Evolutionary conservation across 2,797 vertebrate genomes (phyloP).

Genomic region (Notolepis coatsorum): DNA sequence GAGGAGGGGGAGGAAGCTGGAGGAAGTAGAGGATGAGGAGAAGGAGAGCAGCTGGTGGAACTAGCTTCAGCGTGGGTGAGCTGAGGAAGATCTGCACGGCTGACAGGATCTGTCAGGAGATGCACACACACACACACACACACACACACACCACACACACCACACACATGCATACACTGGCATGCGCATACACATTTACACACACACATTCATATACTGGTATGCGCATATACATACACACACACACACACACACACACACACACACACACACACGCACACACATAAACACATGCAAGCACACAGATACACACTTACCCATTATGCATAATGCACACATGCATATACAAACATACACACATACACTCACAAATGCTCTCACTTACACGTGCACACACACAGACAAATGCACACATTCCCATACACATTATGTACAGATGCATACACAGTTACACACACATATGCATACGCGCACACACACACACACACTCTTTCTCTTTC

Average conservation of each 20-base stretch:
- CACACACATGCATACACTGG: too few species aligned
- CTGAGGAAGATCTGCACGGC: constrained; percentile 59
- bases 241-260: not conserved
- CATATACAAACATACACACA: not conserved
- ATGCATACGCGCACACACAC: not conserved
- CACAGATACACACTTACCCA: not conserved
- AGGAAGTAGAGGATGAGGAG: constrained; percentile 16
- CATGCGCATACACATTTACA: not conserved
- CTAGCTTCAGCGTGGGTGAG: constrained; percentile 69
- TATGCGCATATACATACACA: not conserved
- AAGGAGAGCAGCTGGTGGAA: constrained; percentile 77
- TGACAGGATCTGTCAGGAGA: constrained; percentile 61
- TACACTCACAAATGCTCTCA: not conserved
- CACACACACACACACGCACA: not conserved
- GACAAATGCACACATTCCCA: not conserved
- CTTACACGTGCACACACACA: not conserved
- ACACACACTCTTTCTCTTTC: too few species aligned
- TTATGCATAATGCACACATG: too few species aligned
- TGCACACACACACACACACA: not conserved
- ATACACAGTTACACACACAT: too few species aligned
- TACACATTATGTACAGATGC: too few species aligned
- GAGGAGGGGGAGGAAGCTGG: constrained; percentile 45
- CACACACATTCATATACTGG: not conserved
- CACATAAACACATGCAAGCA: not conserved
- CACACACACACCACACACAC: too few species aligned